Conservation (phyloP, 1,140 invertebrate species). For the Leptonema lineaticorne region DNA sequence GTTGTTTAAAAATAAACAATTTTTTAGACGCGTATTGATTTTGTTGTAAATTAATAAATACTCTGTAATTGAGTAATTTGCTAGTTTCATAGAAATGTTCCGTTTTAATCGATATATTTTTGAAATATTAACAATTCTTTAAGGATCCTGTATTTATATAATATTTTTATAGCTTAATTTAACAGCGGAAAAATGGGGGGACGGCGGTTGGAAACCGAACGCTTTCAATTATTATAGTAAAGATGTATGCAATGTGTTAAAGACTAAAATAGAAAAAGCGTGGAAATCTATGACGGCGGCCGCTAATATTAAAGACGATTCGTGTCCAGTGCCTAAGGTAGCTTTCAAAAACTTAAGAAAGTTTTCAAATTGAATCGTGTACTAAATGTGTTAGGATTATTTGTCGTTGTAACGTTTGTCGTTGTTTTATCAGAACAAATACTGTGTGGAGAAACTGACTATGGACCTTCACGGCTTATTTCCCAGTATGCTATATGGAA, state of each 20-base stretch:
- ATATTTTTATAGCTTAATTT: constrained; percentile 23
- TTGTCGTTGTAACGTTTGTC: too few species aligned
- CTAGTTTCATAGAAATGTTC: too few species aligned
- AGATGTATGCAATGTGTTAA: constrained; percentile 13
- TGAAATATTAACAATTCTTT: too few species aligned
- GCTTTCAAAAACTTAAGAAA: too few species aligned
- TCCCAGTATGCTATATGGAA: constrained; percentile 35
- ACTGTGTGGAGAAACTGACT: constrained; percentile 25
- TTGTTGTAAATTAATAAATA: neutral
- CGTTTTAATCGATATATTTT: too few species aligned
- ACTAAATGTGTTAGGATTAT: too few species aligned
- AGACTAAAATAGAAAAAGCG: neutral
- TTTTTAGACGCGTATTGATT: neutral
- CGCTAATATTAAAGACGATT: constrained; percentile 1
- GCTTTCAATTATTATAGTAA: constrained; percentile 17
- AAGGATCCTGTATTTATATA: neutral
- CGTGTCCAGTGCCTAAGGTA: constrained; percentile 29
- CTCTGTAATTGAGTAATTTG: neutral
- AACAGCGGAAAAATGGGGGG: constrained; percentile 33
- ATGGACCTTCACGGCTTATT: constrained; percentile 24
- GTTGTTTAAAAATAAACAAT: neutral
- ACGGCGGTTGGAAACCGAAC: constrained; percentile 41
- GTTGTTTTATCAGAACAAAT: constrained; percentile 20
- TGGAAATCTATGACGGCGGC: constrained; percentile 19
- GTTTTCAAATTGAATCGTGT: too few species aligned